Base-by-base conservation (phyloP, 2,888 invertebrate genomes). In the Drosophila austrosaltans region DNA sequence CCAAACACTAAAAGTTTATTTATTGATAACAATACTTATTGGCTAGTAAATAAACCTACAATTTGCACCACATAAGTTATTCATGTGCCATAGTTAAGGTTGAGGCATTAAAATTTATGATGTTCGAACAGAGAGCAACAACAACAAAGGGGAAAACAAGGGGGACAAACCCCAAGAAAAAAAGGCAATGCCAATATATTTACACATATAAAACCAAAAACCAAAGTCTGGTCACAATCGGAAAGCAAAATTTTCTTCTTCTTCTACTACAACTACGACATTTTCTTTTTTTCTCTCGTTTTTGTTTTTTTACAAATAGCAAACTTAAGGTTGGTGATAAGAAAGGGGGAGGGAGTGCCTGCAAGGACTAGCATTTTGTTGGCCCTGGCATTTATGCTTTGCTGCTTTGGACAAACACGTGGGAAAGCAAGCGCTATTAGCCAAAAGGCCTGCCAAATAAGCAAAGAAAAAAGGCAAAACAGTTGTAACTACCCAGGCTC, bases 21-120 rank as follows among this genome's bases (percentile, higher is more conserved):
- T 48, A 48, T 48, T 48, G 48, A 48, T 48, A 48, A 48, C 48
- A 48, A 48, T 48, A 48, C 48, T 48, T 48, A 48, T 48, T 48
- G 48, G 48, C 48, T 48, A 48, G 48, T 48, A 48, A 48, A 48
- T 48, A 48, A 48, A 48, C 48, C 48, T 25, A 48, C 48, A 83
- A 81, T 81, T 86, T 83, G 69, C 60, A 72, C 68, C 79, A 62
- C 79, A 82, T 82, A 84, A 83, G 74, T 76, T 81, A 87, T 87
- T 75, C 84, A 82, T 83, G 69, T 67, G 56, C 70, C 77, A 79
- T 77, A 82, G 48, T 48, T 83, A 86, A 78, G 54, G 54, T 54
- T 39, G 57, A 48, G 48, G 36, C 57, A 57, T 57, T 57, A 59
- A 59, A 59, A 44, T 42, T 30, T 12, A 59, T 59, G 40, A 25